Evolutionary conservation across 2,797 vertebrate genomes (phyloP), one percentile per base, ranked within the genome.

Genomic region (Cyprinodon diabolis): DNA sequence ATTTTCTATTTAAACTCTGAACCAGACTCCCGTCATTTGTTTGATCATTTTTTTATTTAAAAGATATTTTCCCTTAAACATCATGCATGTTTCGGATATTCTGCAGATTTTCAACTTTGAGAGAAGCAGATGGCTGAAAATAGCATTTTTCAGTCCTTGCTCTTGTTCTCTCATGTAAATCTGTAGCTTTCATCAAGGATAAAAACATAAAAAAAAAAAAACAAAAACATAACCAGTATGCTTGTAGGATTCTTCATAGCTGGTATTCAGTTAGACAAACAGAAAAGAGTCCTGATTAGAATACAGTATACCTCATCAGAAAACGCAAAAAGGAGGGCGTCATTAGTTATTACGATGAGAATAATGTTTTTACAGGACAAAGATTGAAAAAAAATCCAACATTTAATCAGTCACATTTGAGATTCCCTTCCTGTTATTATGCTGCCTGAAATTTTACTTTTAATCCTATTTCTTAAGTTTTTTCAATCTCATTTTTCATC

Each of bases 251-350:
- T 65, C 51, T 58, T 56, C 30, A 58, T 75, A 79, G 68, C 60
- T 66, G 51, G 56, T 48, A 43, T 15, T 17, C 51, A 60, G 25
- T 62, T 54, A 82, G 68, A 75, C 21, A 69, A 17, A 58, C 14
- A 40, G 63, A 17, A 25, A 67, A 17, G 21, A 58, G 52, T 66
- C 54, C 66, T 84, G 68, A 83, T 84, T 77, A 40, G 11, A 74
- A 63, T 74, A 75, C 69, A 82, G 68, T 65, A 57, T 8, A 67
- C 56, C 68, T 76, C 19, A 83, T 68, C 78, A 78, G 45, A 51
- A 81, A 72, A 37, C 69, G 71, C 66, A 74, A 76, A 48, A 43
- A n/a, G 23, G 1, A 71, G 45, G 40, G 43, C 65, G 2, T 23
- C 52, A 57, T 13, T 76, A 66, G 52, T 74, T 45, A 48, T 25